phyloP scores from a whole-genome alignment of 2,888 invertebrate species.

The Iphiclides podalirius region DNA sequence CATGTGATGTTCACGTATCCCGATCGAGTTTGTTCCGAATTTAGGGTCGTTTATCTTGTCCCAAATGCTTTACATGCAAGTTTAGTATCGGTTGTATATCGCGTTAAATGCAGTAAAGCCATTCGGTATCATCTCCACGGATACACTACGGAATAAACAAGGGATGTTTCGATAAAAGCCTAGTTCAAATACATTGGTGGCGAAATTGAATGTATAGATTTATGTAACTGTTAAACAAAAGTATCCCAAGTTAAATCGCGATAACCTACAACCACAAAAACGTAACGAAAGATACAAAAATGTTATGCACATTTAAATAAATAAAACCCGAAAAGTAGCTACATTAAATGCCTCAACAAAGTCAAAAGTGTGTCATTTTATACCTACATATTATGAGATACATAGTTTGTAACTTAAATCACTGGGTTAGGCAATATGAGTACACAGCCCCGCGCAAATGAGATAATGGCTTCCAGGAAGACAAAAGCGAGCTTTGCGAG shows the following conservation, averaged over 20 bases:
- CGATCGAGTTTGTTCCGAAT: not conserved
- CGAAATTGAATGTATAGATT: too few relatives aligned
- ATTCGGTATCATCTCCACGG: constrained; percentile 6
- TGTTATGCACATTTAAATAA: too few relatives aligned
- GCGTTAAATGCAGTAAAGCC: constrained; percentile 6
- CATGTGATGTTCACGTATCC: not conserved
- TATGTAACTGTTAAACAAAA: too few relatives aligned
- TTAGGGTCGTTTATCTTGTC: not conserved
- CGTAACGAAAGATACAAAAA: too few relatives aligned
- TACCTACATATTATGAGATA: too few relatives aligned
- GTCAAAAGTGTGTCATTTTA: too few relatives aligned
- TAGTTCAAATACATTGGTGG: not conserved
- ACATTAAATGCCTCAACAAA: too few relatives aligned
- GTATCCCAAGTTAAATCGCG: too few relatives aligned
- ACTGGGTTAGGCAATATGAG: not conserved
- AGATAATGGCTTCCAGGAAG: not conserved
- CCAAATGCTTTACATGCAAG: constrained; percentile 1
- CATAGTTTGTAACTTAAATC: not conserved
- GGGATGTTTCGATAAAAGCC: constrained; percentile 7
- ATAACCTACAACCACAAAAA: too few relatives aligned
- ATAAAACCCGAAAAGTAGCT: too few relatives aligned
- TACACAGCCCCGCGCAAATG: not conserved
- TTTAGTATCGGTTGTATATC: constrained; percentile 5
- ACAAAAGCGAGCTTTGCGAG: not conserved
- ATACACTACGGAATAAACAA: constrained; percentile 3